Conservation (phyloP, 1,140 invertebrate genomes). For the Drosophila kepulauana region DNA sequence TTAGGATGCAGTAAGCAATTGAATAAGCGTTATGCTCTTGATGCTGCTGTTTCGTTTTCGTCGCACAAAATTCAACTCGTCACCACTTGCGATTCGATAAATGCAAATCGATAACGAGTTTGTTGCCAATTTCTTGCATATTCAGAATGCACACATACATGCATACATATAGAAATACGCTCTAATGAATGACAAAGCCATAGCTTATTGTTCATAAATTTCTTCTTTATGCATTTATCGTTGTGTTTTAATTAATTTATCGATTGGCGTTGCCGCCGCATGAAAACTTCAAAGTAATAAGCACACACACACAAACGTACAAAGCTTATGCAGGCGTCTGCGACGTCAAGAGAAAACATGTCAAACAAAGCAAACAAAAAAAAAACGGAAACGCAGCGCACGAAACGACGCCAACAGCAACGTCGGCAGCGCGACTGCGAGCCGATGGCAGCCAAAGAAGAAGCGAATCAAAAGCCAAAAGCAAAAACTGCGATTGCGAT, state of each 20-base stretch:
- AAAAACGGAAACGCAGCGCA: slow-evolving; percentile 70
- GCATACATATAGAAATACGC: neutral
- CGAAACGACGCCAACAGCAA: slow-evolving; percentile 29
- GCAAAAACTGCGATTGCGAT: slow-evolving; percentile 67
- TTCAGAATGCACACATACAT: neutral
- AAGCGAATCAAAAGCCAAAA: slow-evolving; percentile 58
- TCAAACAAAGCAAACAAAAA: slow-evolving; percentile 53
- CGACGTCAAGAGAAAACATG: slow-evolving; percentile 55
- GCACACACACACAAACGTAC: slow-evolving; percentile 39
- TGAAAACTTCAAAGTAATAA: slow-evolving; percentile 61
- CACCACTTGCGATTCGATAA: slow-evolving; percentile 10
- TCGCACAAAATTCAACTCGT: neutral
- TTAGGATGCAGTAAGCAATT: slow-evolving; percentile 57
- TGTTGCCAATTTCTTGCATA: neutral
- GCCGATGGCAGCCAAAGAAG: slow-evolving; percentile 17
- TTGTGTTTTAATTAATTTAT: slow-evolving; percentile 72
- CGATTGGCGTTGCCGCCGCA: slow-evolving; percentile 52
- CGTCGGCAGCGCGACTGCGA: neutral
- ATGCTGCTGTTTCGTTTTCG: neutral
- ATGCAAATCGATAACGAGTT: slow-evolving; percentile 22
- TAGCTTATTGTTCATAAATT: slow-evolving; percentile 30
- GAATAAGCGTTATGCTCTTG: slow-evolving; percentile 38
- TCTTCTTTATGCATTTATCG: slow-evolving; percentile 34
- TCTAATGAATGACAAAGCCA: neutral
- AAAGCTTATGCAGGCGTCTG: slow-evolving; percentile 19